Evolutionary conservation across 2,888 invertebrate genomes (phyloP).

Genomic region (Acleris literana): DNA sequence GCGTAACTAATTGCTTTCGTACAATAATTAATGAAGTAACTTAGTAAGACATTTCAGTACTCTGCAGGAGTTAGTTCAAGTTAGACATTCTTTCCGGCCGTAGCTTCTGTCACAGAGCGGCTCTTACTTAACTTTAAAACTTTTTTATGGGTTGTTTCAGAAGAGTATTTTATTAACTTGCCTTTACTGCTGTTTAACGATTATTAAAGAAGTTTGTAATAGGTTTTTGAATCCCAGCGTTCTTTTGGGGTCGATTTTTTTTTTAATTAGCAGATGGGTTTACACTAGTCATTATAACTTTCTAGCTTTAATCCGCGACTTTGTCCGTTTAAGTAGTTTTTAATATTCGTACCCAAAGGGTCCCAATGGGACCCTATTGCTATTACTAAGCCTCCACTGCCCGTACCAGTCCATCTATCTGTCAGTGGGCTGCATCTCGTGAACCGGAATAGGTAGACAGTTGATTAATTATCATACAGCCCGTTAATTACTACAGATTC

Average conservation of each 20-base stretch:
- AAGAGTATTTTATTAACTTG: slow-evolving; percentile 8
- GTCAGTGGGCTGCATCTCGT: too few species aligned
- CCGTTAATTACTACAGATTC: too few species aligned
- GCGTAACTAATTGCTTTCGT: slow-evolving; percentile 2
- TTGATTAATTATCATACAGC: too few species aligned
- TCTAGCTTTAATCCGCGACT: too few species aligned
- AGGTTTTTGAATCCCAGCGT: background rate
- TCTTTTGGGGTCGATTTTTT: background rate
- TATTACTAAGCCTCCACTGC: too few species aligned
- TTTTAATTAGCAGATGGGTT: too few species aligned
- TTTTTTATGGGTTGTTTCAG: slow-evolving; percentile 7
- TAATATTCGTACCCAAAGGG: too few species aligned
- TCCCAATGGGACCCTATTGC: too few species aligned
- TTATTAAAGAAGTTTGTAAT: background rate
- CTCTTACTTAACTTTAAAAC: slow-evolving; percentile 7
- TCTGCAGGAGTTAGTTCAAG: slow-evolving; percentile 8
- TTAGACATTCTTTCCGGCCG: slow-evolving; percentile 1
- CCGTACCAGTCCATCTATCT: too few species aligned
- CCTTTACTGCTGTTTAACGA: slow-evolving; percentile 1
- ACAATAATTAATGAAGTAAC: slow-evolving; percentile 20
- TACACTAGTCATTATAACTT: too few species aligned
- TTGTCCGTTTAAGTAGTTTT: too few species aligned
- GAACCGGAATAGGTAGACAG: too few species aligned
- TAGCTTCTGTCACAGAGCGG: slow-evolving; percentile 6
- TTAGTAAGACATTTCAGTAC: slow-evolving; percentile 1